Conservation (phyloP, 1,140 invertebrate genomes). For the Penaeus indicus region DNA sequence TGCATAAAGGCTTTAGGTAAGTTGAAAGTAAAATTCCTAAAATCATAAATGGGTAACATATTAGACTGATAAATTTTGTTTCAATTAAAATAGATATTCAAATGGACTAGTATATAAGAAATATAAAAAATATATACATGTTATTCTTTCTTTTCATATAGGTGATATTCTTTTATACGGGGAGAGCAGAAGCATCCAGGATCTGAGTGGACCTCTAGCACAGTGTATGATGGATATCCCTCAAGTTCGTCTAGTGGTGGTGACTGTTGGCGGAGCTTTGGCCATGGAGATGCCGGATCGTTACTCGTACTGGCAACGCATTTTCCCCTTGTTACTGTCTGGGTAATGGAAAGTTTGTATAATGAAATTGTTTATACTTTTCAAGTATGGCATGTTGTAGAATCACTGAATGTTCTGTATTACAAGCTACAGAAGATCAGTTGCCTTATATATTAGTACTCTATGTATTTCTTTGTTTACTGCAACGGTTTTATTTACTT, state of each 20-base stretch:
- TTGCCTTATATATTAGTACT: too few relatives aligned
- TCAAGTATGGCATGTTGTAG: too few relatives aligned
- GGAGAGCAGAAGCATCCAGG: conserved; percentile 35
- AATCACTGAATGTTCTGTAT: too few relatives aligned
- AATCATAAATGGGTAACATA: too few relatives aligned
- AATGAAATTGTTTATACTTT: background rate
- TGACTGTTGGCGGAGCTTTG: conserved; percentile 41
- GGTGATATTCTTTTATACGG: conserved; percentile 51
- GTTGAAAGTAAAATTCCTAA: background rate
- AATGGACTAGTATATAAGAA: too few relatives aligned
- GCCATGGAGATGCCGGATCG: conserved; percentile 50
- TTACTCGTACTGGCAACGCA: conserved; percentile 56
- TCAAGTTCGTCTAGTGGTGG: conserved; percentile 44
- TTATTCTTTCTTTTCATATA: background rate
- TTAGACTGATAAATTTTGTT: too few relatives aligned
- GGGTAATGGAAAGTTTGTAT: conserved; percentile 21
- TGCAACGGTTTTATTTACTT: too few relatives aligned
- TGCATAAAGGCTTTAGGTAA: conserved; percentile 46
- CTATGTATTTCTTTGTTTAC: too few relatives aligned
- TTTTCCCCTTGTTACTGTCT: conserved; percentile 45
- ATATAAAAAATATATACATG: too few relatives aligned
- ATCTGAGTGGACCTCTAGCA: conserved; percentile 41
- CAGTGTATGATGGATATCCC: conserved; percentile 54
- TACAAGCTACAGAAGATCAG: too few relatives aligned
- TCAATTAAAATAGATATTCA: too few relatives aligned